Conservation (phyloP, 2,888 invertebrate species). For the Bellardia pandia region DNA sequence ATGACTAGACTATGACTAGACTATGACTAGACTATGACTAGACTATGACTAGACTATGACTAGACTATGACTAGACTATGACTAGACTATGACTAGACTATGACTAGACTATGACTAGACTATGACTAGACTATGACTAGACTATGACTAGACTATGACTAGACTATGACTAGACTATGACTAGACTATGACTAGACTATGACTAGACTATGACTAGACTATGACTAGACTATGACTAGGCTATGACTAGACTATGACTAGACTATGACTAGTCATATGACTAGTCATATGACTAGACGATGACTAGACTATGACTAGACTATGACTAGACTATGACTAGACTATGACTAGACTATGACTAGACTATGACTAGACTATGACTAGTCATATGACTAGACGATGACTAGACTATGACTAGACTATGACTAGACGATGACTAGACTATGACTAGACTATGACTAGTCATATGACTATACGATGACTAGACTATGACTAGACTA, state of each 20-base stretch:
- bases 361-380: not conserved
- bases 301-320: slow-evolving; percentile 12
- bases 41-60: not conserved
- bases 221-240: not conserved
- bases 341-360: slow-evolving; percentile 4
- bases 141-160: not conserved
- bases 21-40: slow-evolving; percentile 2
- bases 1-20: slow-evolving; percentile 12
- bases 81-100: slow-evolving; percentile 1
- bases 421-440: no score
- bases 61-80: not conserved
- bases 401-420: no score
- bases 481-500: no score
- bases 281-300: not conserved
- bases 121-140: not conserved
- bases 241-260: not conserved
- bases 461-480: no score
- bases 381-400: not conserved
- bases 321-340: slow-evolving; percentile 12
- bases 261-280: not conserved
- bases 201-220: not conserved
- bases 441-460: no score
- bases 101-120: not conserved
- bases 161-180: not conserved
- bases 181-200: not conserved